Evolutionary conservation across 1,140 invertebrate species (phyloP).

Genomic region (Drosophila sturtevanti): DNA sequence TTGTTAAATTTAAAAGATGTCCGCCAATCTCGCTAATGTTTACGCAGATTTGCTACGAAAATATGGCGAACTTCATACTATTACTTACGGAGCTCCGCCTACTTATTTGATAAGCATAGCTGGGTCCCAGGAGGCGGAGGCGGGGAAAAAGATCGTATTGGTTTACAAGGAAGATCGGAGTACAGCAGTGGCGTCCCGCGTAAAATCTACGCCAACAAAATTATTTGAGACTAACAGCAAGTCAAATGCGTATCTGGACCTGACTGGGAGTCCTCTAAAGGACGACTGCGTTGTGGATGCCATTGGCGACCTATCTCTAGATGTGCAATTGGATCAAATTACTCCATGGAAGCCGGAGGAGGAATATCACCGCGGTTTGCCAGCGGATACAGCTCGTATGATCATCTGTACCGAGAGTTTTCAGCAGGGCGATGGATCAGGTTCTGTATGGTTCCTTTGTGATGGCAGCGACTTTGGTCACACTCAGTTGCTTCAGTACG

Average conservation of each 20-base stretch:
- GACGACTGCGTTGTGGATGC: slow-evolving; percentile 73
- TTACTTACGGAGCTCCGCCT: slow-evolving; percentile 59
- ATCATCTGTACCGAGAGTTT: slow-evolving; percentile 60
- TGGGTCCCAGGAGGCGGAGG: slow-evolving; percentile 45
- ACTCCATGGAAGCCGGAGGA: slow-evolving; percentile 75
- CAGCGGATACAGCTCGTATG: slow-evolving; percentile 48
- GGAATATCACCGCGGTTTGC: slow-evolving; percentile 64
- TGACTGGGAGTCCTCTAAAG: slow-evolving; percentile 77
- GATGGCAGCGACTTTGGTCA: slow-evolving; percentile 56
- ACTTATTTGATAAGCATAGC: slow-evolving; percentile 55
- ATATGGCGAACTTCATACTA: slow-evolving; percentile 65
- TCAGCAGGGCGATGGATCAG: slow-evolving; percentile 48
- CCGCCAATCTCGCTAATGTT: slow-evolving; percentile 60
- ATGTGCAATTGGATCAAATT: slow-evolving; percentile 38
- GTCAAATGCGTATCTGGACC: slow-evolving; percentile 57
- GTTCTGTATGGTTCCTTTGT: slow-evolving; percentile 76
- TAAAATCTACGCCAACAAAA: slow-evolving; percentile 51
- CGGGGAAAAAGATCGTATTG: slow-evolving; percentile 58
- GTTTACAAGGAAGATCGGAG: slow-evolving; percentile 66
- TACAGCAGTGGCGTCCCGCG: neutral
- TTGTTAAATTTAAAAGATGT: slow-evolving; percentile 36
- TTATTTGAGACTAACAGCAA: slow-evolving; percentile 9
- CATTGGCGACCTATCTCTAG: slow-evolving; percentile 64
- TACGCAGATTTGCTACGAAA: slow-evolving; percentile 63
- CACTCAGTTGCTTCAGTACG: slow-evolving; percentile 65